phyloP scores from a whole-genome alignment of 2,888 invertebrate species.

The Deilephila elpenor region DNA sequence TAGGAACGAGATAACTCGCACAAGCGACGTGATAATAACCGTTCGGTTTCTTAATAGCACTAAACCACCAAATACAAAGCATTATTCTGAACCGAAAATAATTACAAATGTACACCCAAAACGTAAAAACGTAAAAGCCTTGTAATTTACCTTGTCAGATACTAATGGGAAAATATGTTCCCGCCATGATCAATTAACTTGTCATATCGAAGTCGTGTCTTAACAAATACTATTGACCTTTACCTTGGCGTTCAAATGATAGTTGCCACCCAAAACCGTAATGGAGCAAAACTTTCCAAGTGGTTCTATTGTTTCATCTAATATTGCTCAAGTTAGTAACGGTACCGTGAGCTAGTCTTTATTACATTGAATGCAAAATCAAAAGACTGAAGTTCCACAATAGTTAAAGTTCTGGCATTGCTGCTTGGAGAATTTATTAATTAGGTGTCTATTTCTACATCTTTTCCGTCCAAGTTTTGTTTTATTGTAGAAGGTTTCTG shows the following conservation, averaged over 20 bases:
- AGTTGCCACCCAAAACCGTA: not conserved
- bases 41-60: too few species aligned
- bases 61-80: too few species aligned
- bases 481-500: too few species aligned
- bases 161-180: not conserved
- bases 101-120: too few species aligned
- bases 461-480: too few species aligned
- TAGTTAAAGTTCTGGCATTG: not conserved
- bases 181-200: not conserved
- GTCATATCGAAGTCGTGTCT: not conserved
- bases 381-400: not conserved
- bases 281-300: conserved; percentile 2
- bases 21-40: too few species aligned
- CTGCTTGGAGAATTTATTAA: not conserved
- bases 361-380: not conserved
- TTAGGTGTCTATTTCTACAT: not conserved
- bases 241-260: not conserved
- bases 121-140: too few species aligned
- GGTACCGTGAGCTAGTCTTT: too few species aligned
- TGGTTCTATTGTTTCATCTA: not conserved
- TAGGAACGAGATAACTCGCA: too few species aligned
- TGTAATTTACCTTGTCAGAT: not conserved
- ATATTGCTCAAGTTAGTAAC: not conserved
- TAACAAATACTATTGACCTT: conserved; percentile 1
- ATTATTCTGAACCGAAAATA: too few species aligned